These are phyloP conservation scores for Nemurella pictetii DNA, from an alignment of 2,888 invertebrate species.

Conservation along the genomic window DNA sequence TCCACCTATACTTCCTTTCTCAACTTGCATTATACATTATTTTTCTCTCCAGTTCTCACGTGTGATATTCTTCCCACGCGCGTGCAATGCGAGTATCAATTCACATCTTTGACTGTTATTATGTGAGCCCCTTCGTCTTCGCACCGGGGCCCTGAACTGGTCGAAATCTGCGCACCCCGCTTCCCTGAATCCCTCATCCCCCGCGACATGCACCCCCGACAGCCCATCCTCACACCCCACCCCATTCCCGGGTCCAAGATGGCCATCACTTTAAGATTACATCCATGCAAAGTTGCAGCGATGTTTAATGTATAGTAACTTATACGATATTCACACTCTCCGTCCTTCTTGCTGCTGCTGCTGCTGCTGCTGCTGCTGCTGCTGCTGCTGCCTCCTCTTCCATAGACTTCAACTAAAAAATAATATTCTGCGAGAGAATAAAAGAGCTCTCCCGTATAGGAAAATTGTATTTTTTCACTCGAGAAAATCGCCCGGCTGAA, in stretches of 20 bases:
- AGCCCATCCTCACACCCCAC: background rate
- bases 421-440: background rate
- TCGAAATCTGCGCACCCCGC: background rate
- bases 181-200: conserved; percentile 9
- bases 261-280: conserved; percentile 10
- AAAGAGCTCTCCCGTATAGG: background rate
- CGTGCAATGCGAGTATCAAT: background rate
- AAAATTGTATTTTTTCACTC: background rate
- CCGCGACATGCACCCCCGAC: background rate
- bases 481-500: background rate
- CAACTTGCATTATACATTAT: background rate
- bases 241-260: background rate
- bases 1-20: background rate
- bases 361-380: no score
- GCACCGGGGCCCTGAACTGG: background rate
- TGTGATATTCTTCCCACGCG: background rate
- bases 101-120: background rate
- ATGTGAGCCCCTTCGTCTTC: background rate
- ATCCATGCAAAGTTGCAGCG: conserved; percentile 8
- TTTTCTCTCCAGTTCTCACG: background rate
- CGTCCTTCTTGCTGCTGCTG: no score
- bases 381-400: background rate
- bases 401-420: background rate
- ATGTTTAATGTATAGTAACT: conserved; percentile 8
- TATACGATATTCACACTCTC: background rate